Evolutionary conservation across 1,140 invertebrate genomes (phyloP), one percentile per base, ranked within the genome.

Genomic region (Ridgeia piscesae): DNA sequence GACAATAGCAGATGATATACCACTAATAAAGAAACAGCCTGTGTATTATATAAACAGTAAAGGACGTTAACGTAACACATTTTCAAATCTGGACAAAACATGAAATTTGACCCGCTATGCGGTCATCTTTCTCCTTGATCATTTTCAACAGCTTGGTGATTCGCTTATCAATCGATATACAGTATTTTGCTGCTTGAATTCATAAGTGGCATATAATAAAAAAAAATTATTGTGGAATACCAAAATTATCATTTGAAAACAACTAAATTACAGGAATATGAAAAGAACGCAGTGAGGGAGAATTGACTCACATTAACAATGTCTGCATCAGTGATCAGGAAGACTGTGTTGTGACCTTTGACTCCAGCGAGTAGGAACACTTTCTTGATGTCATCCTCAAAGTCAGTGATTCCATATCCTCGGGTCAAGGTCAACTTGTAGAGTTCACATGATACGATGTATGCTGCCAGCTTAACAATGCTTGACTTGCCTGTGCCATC

Each of bases 321-420:
- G 94, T 96, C 95, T 89, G 94, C 93, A 93, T 96, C 96, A 35
- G 95, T 95, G 11, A 96, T 93, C 1, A 96, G 93, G 93, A 96
- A 96, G 4, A 96, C 95, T 88, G 95, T 94, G 34, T 94, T 95
- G 11, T 94, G 92, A 34, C 94, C 95, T 92, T 96, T 95, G 33
- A 96, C 94, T 1, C 95, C 96, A 88, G 94, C 93, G 33, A 94
- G 91, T 35, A 97, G 95, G 94, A 97, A 97, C 93, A 98, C 97
- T 92, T 96, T 96, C 35, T 97, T 97, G 0, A 98, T 94, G 95
- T 98, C 98, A 93, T 98, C 97, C 94, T 97, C 97, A 95, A 98
- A 98, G 4, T 97, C 97, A 48, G 96, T 96, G 42, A 97, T 97
- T 94, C 98, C 97, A 95, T 98, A 98, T 91, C 97, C 97, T 90